These are phyloP conservation scores for Nebria brevicollis DNA, from an alignment of 2,888 invertebrate species.

Conservation along the genomic window DNA sequence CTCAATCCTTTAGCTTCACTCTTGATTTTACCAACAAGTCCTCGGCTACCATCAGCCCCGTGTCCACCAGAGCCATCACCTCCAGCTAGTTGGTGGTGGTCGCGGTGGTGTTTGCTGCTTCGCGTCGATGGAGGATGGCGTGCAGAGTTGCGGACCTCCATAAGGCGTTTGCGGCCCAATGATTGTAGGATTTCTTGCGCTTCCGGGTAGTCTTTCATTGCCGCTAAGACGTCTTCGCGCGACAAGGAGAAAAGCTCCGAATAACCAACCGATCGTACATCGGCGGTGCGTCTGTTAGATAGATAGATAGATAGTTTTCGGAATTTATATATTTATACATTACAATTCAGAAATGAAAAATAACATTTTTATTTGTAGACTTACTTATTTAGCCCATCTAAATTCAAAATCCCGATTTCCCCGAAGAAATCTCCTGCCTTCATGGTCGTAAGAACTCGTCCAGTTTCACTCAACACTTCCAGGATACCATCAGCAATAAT, in stretches of 20 bases:
- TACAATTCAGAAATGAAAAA: too few relatives aligned
- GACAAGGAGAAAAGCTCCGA: conserved; percentile 94
- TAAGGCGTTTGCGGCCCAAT: conserved; percentile 84
- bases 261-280: conserved; percentile 95
- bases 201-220: conserved; percentile 97
- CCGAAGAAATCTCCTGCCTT: conserved; percentile 98
- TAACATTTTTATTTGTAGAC: conserved; percentile 48
- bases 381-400: conserved; percentile 96
- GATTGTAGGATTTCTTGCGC: conserved; percentile 94
- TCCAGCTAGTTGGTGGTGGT: conserved; percentile 49
- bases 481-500: conserved; percentile 97
- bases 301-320: conserved; percentile 39
- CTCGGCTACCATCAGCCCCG: conserved; percentile 65
- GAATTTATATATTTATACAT: not conserved
- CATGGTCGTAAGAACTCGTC: conserved; percentile 93
- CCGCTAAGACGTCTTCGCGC: conserved; percentile 91
- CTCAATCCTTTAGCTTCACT: conserved; percentile 82
- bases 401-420: conserved; percentile 95
- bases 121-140: conserved; percentile 52
- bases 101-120: conserved; percentile 15
- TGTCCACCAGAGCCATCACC: conserved; percentile 68
- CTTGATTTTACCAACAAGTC: conserved; percentile 84
- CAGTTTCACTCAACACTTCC: conserved; percentile 94
- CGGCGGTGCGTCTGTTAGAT: conserved; percentile 88
- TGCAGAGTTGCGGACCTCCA: conserved; percentile 75